Evolutionary conservation across 2,888 invertebrate species (phyloP), one percentile per base, ranked within the genome.

Genomic region (Caenorhabditis afra): DNA sequence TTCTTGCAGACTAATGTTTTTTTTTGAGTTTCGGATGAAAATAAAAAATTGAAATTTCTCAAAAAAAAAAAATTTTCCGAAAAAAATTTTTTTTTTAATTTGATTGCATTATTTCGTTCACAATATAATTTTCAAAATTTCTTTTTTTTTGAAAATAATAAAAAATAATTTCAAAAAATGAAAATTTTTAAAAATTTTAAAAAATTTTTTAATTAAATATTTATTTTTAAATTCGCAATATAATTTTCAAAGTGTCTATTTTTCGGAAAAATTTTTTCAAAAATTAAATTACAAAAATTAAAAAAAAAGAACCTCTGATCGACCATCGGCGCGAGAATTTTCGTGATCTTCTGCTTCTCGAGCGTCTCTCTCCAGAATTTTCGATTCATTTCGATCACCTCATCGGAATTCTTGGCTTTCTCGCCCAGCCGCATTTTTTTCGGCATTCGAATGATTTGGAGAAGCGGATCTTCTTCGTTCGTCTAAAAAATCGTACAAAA

Each of bases 301-400:
- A 29, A 12, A 12, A 58, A 16, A 41, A 16, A 7, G 3, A n/a
- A 74, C 87, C 87, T 88, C 70, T 89, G 89, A 82, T 89, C 89
- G 29, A 89, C 89, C 89, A 89, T 89, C 10, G 89, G 89, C 23
- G 89, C 89, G 1, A 88, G 84, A 11, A 89, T 82, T 49, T 87
- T 85, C 18, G 84, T 86, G 53, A 89, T 85, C 18, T 67, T 55
- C 29, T 76, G 49, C 11, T 79, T 75, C 44, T 53, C 22, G 5
- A 89, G 67, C 22, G 61, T 71, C 11, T 78, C 70, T 52, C 14
- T 76, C 89, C 89, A 89, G 64, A 85, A 89, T n/a, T 44, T 16
- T 12, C 73, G 62, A 62, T 81, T 81, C 18, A 55, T 61, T 23
- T 67, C 62, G 22, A 84, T 82, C 41, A 58, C 23, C 20, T 83